Evolutionary conservation across 92 coral and sea anemone species (phyloP), one percentile per base, ranked within the genome.

Genomic region (Siderastrea siderea): DNA sequence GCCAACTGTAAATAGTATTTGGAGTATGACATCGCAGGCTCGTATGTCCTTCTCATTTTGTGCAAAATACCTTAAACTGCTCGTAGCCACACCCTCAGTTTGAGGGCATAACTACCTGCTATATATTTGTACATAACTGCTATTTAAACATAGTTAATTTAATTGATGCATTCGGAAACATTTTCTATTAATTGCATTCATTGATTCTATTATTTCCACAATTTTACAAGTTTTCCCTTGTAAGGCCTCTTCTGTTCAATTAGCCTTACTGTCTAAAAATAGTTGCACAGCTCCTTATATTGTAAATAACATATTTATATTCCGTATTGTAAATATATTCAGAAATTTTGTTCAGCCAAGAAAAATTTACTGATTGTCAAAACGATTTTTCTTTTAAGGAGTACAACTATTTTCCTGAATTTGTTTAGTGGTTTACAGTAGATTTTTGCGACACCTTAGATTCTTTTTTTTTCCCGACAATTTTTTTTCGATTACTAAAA

Each of bases 301-400:
- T 74, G 78, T 74, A 74, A 74, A 74, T 52, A 74, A 19, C 78
- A 7, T 74, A 74, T 74, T 74, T 74, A 74, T 17, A 17, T 72
- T 72, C 60, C 6, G 6, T 50, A 73, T 49, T 73, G 62, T 74
- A 74, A 3, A 74, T 19, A 44, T 17, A 51, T 51, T 74, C 7
- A 26, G 3, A 49, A 71, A 5, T 45, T 17, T 16, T 71, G 57
- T 55, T 55, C 12, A 55, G 10, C 61, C 12, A 6, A 55, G 61
- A 7, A 55, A 7, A 7, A 6, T 5, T 10, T 55, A 55, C 12
- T 55, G 38, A 26, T 26, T 26, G 38, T 26, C 38, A 26, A 26
- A 26, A 26, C 38, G 38, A 26, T 26, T 26, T 0, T 26, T 26
- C 38, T 26, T 26, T 26, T 26, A 26, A 26, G 38, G 38, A 26